These are phyloP conservation scores for Cyphomyrmex costatus DNA, from an alignment of 1,140 invertebrate genomes.

Conservation along the genomic window DNA sequence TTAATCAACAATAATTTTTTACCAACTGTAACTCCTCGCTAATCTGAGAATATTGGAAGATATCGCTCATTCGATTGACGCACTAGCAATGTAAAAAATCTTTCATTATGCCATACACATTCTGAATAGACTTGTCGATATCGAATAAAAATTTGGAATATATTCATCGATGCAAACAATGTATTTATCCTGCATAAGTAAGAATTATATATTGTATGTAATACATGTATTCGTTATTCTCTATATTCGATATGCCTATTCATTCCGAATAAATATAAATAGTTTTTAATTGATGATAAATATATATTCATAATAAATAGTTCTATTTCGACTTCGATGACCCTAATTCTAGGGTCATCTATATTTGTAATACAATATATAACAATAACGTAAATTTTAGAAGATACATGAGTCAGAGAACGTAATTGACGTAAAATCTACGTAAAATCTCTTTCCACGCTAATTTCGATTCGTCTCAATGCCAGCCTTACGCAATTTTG, in stretches of 20 bases:
- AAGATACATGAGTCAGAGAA: not conserved
- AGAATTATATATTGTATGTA: no score
- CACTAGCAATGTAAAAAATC: not conserved
- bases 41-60: not conserved
- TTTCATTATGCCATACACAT: not conserved
- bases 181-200: no score
- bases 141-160: no score
- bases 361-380: not conserved
- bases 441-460: conserved; percentile 31
- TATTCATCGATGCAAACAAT: no score
- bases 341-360: not conserved
- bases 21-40: not conserved
- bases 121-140: no score
- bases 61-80: not conserved
- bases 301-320: no score
- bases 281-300: no score
- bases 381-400: not conserved
- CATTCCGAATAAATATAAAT: no score
- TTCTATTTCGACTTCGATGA: no score
- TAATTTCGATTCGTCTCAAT: conserved; percentile 48
- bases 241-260: no score
- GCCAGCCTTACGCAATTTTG: conserved; percentile 59
- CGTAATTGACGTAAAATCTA: not conserved
- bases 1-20: not conserved
- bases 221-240: no score